Evolutionary conservation across 2,113 vertebrate species (phyloP).

Genomic region (Pangasianodon hypophthalmus): DNA sequence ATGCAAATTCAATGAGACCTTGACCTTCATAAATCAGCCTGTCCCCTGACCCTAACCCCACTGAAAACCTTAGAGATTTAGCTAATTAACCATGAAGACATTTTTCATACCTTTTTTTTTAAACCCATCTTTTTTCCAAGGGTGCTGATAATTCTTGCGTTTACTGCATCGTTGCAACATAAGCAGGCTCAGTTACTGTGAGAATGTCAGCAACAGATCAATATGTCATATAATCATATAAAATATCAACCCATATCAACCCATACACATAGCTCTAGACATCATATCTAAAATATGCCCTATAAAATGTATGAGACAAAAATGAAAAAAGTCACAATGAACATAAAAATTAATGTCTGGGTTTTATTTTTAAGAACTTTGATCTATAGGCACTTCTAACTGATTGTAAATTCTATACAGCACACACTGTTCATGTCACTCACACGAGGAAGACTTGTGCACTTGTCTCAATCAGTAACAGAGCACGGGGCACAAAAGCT

Average conservation of each 20-base stretch:
- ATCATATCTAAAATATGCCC: neutral
- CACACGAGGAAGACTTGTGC: slow-evolving; percentile 16
- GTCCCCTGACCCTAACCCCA: neutral
- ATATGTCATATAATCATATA: neutral
- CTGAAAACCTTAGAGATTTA: neutral
- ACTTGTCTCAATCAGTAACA: slow-evolving; percentile 30
- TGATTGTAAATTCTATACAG: neutral
- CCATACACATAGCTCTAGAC: too few species aligned
- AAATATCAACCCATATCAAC: neutral
- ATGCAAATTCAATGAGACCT: neutral
- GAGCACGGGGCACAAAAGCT: neutral
- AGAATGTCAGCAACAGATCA: neutral
- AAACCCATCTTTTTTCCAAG: neutral
- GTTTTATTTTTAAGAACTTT: neutral
- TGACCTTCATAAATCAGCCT: neutral
- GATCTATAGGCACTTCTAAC: neutral
- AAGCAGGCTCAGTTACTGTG: neutral
- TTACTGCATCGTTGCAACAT: neutral
- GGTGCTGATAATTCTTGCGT: neutral
- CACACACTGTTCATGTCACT: neutral
- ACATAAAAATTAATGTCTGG: neutral
- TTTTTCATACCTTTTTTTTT: neutral
- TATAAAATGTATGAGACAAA: neutral
- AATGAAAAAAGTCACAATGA: neutral
- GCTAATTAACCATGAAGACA: neutral